A percentile compares a stretch with the other conserved stretches of the same genome.
Evolutionary conservation across 2,113 vertebrate genomes (phyloP).

Genomic region (Dolichotis patagonum): DNA sequence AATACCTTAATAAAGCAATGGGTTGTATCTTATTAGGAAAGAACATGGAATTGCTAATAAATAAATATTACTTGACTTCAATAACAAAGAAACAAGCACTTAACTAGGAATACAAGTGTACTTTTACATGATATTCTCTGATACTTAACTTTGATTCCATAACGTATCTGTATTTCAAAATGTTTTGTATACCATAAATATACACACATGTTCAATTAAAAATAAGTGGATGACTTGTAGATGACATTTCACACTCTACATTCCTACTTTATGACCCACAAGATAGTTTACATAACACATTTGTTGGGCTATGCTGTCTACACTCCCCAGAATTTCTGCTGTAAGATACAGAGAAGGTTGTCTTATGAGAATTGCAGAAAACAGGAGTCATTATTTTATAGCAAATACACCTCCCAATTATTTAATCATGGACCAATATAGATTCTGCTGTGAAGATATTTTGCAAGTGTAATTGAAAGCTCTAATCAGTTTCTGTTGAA

Average conservation of each 20-base stretch:
- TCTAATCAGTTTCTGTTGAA: not conserved
- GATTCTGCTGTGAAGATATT: not conserved
- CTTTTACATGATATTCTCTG: not conserved
- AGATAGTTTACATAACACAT: not conserved
- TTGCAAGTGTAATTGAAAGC: not conserved
- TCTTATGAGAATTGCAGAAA: not conserved
- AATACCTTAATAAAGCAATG: conserved; percentile 75
- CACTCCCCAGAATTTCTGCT: not conserved
- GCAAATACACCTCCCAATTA: not conserved
- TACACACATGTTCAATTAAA: not conserved
- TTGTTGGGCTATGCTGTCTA: not conserved
- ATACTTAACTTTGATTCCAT: not conserved
- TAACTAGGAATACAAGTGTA: not conserved
- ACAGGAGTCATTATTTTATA: not conserved
- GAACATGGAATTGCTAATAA: conserved; percentile 80
- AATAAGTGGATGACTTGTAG: not conserved
- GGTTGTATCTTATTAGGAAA: conserved; percentile 80
- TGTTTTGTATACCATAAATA: not conserved
- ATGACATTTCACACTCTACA: not conserved
- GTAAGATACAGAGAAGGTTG: not conserved
- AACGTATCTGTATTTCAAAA: not conserved
- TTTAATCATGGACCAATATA: not conserved
- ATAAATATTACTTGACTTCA: conserved; percentile 3
- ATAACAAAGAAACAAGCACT: not conserved
- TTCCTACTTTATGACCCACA: not conserved